These are phyloP conservation scores for Vulpes ferrilata DNA, from an alignment of 2,113 vertebrate genomes.

Conservation along the genomic window DNA sequence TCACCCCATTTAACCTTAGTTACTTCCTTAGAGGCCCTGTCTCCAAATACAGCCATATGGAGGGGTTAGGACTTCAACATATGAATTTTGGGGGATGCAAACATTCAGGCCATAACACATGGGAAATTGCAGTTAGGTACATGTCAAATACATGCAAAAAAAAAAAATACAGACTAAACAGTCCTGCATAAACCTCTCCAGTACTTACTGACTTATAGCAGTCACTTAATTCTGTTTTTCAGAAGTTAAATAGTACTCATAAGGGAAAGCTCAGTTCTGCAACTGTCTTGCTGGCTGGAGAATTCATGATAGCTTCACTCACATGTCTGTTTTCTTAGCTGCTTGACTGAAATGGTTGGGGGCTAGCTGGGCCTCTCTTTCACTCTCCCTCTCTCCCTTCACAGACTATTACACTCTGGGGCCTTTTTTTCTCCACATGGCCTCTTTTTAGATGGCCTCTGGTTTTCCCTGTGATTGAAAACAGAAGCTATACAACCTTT, in stretches of 20 bases:
- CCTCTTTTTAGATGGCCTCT: background rate
- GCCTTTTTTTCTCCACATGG: background rate
- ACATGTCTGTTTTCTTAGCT: background rate
- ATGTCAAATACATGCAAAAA: constrained; percentile 7
- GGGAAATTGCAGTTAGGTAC: background rate
- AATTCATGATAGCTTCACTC: background rate
- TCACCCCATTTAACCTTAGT: background rate
- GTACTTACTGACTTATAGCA: background rate
- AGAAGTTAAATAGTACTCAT: background rate
- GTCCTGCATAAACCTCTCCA: background rate
- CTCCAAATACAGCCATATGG: background rate
- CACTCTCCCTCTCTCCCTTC: background rate
- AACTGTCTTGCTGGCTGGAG: background rate
- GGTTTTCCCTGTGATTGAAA: background rate
- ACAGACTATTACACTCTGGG: background rate
- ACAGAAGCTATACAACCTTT: background rate
- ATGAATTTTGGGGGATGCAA: background rate
- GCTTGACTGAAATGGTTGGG: background rate
- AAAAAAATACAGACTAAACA: background rate
- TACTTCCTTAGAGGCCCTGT: background rate
- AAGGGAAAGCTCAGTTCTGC: background rate
- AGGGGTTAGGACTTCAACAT: background rate
- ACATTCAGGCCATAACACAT: background rate
- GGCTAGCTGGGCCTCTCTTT: background rate
- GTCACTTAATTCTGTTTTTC: background rate